Percentiles rank a stretch among this genome's conserved stretches.
These are phyloP conservation scores for Microplitis demolitor DNA, from an alignment of 1,140 invertebrate genomes.

Conservation along the genomic window DNA sequence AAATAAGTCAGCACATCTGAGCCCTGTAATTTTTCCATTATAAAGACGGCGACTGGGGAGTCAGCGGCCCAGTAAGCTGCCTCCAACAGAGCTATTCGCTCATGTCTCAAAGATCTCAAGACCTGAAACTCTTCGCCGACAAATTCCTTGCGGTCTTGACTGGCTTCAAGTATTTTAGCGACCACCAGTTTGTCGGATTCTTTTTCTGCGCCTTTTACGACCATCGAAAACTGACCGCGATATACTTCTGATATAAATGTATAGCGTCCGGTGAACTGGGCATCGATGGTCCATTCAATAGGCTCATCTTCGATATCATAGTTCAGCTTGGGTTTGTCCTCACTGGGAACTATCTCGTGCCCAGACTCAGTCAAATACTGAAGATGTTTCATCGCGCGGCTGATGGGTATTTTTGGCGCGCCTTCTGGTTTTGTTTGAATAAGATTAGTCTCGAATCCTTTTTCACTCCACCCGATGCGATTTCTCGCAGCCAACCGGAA, in stretches of 20 bases:
- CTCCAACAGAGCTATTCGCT: conserved; percentile 78
- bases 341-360: conserved; percentile 70
- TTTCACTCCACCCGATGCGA: conserved; percentile 90
- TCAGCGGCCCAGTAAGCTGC: conserved; percentile 73
- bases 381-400: conserved; percentile 80
- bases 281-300: conserved; percentile 72
- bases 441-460: conserved; percentile 74
- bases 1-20: conserved; percentile 90
- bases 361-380: conserved; percentile 83
- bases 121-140: conserved; percentile 82
- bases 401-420: conserved; percentile 73
- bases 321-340: conserved; percentile 68
- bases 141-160: conserved; percentile 68
- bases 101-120: conserved; percentile 79
- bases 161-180: conserved; percentile 79
- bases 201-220: conserved; percentile 82
- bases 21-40: conserved; percentile 88
- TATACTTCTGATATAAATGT: conserved; percentile 82
- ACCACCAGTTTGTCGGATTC: conserved; percentile 73
- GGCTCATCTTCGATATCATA: conserved; percentile 77
- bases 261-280: conserved; percentile 73
- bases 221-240: conserved; percentile 82
- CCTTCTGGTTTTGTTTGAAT: conserved; percentile 72
- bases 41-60: conserved; percentile 71
- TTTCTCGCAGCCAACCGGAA: conserved; percentile 90